A percentile compares a stretch with the other conserved stretches of the same genome.
Conservation (phyloP, 2,113 vertebrate genomes). For the Natator depressus region DNA sequence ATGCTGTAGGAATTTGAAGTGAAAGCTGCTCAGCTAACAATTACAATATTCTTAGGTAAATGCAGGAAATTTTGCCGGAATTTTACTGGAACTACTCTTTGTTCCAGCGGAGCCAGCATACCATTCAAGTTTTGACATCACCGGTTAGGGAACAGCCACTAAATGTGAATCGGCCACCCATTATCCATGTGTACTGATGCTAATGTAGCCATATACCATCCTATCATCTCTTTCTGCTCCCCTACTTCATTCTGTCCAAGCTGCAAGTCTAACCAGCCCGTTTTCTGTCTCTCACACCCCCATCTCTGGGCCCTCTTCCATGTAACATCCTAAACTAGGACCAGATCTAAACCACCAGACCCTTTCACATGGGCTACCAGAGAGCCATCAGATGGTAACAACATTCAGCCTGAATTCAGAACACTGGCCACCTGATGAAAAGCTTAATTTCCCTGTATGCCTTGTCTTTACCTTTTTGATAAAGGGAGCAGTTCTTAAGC, state of each 20-base stretch:
- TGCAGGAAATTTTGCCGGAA: neutral
- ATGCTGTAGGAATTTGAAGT: rapidly evolving
- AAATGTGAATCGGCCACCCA: rapidly evolving
- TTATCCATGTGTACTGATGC: rapidly evolving
- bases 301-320: neutral
- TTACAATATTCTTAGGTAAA: rapidly evolving
- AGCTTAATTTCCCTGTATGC: rapidly evolving
- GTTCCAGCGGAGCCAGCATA: neutral
- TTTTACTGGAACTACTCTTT: rapidly evolving
- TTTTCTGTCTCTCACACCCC: neutral
- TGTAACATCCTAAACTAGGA: rapidly evolving
- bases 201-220: rapidly evolving
- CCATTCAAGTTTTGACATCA: rapidly evolving
- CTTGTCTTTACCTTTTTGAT: neutral
- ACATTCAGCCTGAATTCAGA: neutral
- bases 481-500: rapidly evolving
- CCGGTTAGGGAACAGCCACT: rapidly evolving
- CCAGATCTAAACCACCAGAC: neutral
- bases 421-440: rapidly evolving
- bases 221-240: rapidly evolving
- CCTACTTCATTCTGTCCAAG: rapidly evolving
- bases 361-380: neutral
- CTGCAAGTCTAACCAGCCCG: neutral
- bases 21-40: neutral
- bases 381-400: neutral